Base-by-base conservation (phyloP, 2,888 invertebrate species). In the Andrena chrysosceles region DNA sequence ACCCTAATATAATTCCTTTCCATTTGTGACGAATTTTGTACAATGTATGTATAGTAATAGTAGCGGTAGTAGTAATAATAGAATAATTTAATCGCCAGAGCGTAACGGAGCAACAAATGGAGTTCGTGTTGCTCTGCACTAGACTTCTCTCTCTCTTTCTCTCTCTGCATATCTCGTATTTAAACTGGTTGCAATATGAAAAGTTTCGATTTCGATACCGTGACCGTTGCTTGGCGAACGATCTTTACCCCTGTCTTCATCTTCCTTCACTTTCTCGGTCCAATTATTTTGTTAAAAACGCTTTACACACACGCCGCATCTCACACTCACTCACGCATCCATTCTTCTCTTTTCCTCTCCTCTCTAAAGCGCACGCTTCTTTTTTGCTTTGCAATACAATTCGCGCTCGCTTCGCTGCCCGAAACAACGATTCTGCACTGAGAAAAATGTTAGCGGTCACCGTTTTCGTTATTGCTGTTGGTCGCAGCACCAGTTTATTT, bases 111-210 rank as follows among this genome's bases (percentile, higher is more conserved):
- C 83, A 83, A 72, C 35, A 48, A 54, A 72, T 69, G 76, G 52
- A 73, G 73, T 70, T 78, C 68, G 66, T 79, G 76, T 42, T 73
- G 66, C 60, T 48, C 69, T 59, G 77, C 71, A 71, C 83, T 68
- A 59, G 59, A 42, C 75, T 73, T 67, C 69, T 73, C 42, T 75
- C 71, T 85, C 77, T 83, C 79, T 85, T 84, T 85, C 77, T 82
- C 79, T 85, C 85, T 10, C 71, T 85, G 76, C 81, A 77, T 85
- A 85, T 10, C 10, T 56, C 49, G 68, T 26, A 20, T 86, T 84
- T 81, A 89, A 90, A 89, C 81, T 87, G 87, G 70, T 87, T 90
- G 85, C 81, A 26, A 88, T 89, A 89, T 89, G 90, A 91, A 90
- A 89, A 89, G 78, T 86, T 79, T 72, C 83, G 68, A 78, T 77